Base-by-base conservation (phyloP, 35 echinoderm and acorn worm species). In the Strongylocentrotus purpuratus region DNA sequence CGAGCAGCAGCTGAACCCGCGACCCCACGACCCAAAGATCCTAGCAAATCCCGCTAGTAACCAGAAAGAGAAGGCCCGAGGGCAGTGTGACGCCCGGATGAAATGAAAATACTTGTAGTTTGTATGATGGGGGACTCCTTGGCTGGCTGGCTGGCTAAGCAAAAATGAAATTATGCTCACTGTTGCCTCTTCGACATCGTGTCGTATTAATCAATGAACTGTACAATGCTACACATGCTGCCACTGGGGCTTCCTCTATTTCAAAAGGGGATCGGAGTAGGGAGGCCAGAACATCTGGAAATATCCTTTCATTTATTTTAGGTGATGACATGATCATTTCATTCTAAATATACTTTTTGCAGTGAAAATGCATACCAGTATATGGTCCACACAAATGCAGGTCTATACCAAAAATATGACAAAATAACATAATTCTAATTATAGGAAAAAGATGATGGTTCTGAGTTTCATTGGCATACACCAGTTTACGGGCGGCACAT, bases 21-120 rank as follows among this genome's bases (percentile, higher is more conserved):
- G 91, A 93, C 91, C 91, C 91, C 91, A 20, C 91, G 91, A 93
- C 91, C 91, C 48, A 50, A 93, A 93, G 46, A 93, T 93, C 91
- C 48, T 47, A 31, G 48, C 91, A 93, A 93, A 93, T 93, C 91
- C 91, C 47, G 22, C 48, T 58, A 93, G 45, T 93, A 93, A 93
- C 91, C 91, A 93, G 91, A 58, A 93, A 48, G 91, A 93, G 87
- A 93, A 58, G 48, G 33, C 91, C 91, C 46, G 48, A 93, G 91
- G 91, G 91, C 48, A 93, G 48, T 50, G 91, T 46, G 45, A 58
- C 48, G 91, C 91, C 91, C 48, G 46, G 48, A 58, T 93, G 91
- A 93, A 93, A 93, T 93, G 46, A 93, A 93, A 93, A 93, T 93
- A 93, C 87, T 45, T 89, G 33, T 78, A 78, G 65, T 41, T 41